phyloP scores from a whole-genome alignment of 2,113 vertebrate species.

The Nothobranchius kuhntae region DNA sequence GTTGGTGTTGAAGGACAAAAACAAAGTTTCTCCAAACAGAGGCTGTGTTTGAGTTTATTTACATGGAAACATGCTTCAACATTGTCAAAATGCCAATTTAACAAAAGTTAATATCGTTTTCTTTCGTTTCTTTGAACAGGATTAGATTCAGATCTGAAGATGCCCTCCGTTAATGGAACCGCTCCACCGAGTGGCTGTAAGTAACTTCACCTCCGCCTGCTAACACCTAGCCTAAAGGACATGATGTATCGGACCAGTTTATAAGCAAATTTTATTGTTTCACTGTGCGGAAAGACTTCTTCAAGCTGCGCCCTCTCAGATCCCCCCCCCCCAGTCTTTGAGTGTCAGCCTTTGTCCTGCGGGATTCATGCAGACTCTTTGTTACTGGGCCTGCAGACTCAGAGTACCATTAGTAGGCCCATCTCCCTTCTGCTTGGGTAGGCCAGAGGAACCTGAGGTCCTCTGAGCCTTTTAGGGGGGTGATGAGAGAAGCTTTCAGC shows the following conservation, averaged over 20 bases:
- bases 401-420: constrained; percentile 56
- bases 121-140: constrained; percentile 25
- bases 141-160: constrained; percentile 63
- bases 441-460: constrained; percentile 44
- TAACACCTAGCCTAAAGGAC: not conserved
- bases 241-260: not conserved
- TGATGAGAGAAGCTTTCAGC: constrained; percentile 63
- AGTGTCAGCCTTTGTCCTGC: constrained; percentile 18
- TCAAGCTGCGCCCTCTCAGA: constrained; percentile 16
- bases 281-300: constrained; percentile 74
- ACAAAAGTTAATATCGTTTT: not conserved
- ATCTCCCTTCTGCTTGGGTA: constrained; percentile 63
- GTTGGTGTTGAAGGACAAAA: too few relatives aligned
- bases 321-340: not conserved
- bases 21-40: too few relatives aligned
- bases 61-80: too few relatives aligned
- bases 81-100: too few relatives aligned
- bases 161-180: constrained; percentile 58
- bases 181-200: constrained; percentile 60
- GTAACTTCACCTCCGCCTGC: constrained; percentile 33
- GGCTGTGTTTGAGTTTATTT: too few relatives aligned
- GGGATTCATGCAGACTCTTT: constrained; percentile 44
- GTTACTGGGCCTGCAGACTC: constrained; percentile 28
- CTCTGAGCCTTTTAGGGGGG: constrained; percentile 55
- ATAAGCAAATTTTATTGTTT: constrained; percentile 23